Evolutionary conservation across 2,797 vertebrate species (phyloP), one percentile per base, ranked within the genome.

Genomic region (Muscicapa comitata): DNA sequence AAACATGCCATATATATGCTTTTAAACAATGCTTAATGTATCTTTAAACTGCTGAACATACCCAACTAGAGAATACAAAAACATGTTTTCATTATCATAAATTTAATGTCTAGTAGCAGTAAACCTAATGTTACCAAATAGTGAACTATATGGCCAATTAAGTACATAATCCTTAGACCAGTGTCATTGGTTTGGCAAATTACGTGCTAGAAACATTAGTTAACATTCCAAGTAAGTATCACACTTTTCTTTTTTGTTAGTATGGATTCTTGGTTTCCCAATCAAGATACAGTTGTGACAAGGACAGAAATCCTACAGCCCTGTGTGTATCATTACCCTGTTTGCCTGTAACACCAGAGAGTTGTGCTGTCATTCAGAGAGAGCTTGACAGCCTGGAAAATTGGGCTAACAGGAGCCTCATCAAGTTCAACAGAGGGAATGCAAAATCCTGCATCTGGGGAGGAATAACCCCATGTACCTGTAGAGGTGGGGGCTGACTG

Each of bases 1-100:
- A 58, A 83, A 68, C 6, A n/a, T 40, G 24, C 8, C 33, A 35
- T 10, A 62, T 17, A 53, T 35, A 40, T 11, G 42, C 18, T 65
- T 94, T 85, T 76, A 72, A 92, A 75, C 31, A 61, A 89, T 24
- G 54, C 23, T 91, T 81, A 87, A 53, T 58, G 3, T 9, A 78
- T 37, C 37, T 80, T 86, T 47, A 88, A 74, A 88, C 17, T 68
- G 40, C 31, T 71, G 48, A 75, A 59, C 14, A 47, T 26, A 51
- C 2, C 7, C 10, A 83, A 11, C 5, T 26, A 58, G 29, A 25
- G 18, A 91, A 65, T 37, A 68, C 59, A 76, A 90, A 89, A 24
- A 11, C 54, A 17, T 17, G 3, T 55, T 76, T 65, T 68, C 13
- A 48, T 65, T 48, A 50, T 4, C 18, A 62, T 18, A 76, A 72